Conservation (phyloP, 2,888 invertebrate genomes). For the Agriopis marginaria region DNA sequence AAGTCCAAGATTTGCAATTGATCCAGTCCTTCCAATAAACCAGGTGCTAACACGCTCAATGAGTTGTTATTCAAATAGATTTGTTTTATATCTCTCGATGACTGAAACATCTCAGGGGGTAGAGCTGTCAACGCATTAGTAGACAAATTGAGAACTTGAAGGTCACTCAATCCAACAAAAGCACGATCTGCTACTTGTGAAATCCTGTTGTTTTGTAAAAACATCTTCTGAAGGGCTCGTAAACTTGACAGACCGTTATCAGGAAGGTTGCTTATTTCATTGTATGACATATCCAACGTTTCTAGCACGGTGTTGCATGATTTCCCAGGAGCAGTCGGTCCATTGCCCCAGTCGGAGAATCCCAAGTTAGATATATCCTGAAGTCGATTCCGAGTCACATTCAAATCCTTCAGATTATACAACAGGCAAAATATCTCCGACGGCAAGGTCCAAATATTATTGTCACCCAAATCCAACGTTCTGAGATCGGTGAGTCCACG, state of each 20-base stretch:
- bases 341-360: slow-evolving; percentile 90
- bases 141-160: slow-evolving; percentile 91
- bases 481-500: slow-evolving; percentile 89
- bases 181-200: slow-evolving; percentile 91
- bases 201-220: slow-evolving; percentile 92
- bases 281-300: slow-evolving; percentile 90
- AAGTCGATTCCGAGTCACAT: slow-evolving; percentile 91
- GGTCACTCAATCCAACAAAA: slow-evolving; percentile 89
- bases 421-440: slow-evolving; percentile 91
- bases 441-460: slow-evolving; percentile 92
- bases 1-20: slow-evolving; percentile 91
- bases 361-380: slow-evolving; percentile 92
- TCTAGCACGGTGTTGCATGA: slow-evolving; percentile 90
- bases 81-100: slow-evolving; percentile 90
- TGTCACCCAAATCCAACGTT: slow-evolving; percentile 90
- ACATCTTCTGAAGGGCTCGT: slow-evolving; percentile 89
- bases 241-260: slow-evolving; percentile 91
- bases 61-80: slow-evolving; percentile 93
- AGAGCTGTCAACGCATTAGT: slow-evolving; percentile 92
- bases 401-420: slow-evolving; percentile 89
- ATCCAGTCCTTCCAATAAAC: slow-evolving; percentile 90
- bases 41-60: slow-evolving; percentile 90
- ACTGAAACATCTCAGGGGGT: slow-evolving; percentile 92
- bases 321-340: slow-evolving; percentile 88
- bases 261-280: slow-evolving; percentile 90